Base-by-base conservation (phyloP, 2,888 invertebrate genomes). In the Acheta domesticus region DNA sequence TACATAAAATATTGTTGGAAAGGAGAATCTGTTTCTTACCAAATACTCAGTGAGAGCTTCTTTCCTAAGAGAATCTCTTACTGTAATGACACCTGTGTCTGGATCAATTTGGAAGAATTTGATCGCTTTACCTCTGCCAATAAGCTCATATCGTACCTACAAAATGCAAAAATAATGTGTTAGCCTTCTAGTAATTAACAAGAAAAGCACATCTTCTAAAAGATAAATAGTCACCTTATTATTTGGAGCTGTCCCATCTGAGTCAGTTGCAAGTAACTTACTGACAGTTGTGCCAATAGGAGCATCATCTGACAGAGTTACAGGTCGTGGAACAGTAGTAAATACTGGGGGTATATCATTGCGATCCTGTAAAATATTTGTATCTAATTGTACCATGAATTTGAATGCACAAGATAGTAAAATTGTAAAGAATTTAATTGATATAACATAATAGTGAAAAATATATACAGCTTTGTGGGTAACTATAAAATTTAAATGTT, bases 261-360 rank as follows among this genome's bases (percentile, higher is more conserved):
- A 91, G 86, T 97, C 97, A 0, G 91, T 90, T 0, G 97, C 97
- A 0, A 91, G 88, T 76, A 96, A 91, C 19, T n/a, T 93, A 23
- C 93, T 92, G 0, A 97, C 93, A 1, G 92, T 89, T 1, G 93
- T 93, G 23, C 96, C 96, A 80, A 96, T 94, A 0, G 94, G 90
- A 0, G 94, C 92, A 62, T 95, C 93, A 84, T 96, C 96, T 84
- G 95, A 94, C 16, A 96, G 88, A 0, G 94, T 94, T 2, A 96
- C 91, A 0, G 96, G 95, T 78, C 94, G 92, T 0, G 95, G 93
- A 0, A 94, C 91, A 0, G 93, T 92, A 0, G 94, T 93, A 86
- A 96, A 96, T 78, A 95, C 92, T 11, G 96, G 96, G n/a, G 95
- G 92, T 83, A 95, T 93, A 87, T 97, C 96, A 86, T 96, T 96